Evolutionary conservation across 2,797 vertebrate genomes (phyloP).

Genomic region (Mormyrops boulengeri): DNA sequence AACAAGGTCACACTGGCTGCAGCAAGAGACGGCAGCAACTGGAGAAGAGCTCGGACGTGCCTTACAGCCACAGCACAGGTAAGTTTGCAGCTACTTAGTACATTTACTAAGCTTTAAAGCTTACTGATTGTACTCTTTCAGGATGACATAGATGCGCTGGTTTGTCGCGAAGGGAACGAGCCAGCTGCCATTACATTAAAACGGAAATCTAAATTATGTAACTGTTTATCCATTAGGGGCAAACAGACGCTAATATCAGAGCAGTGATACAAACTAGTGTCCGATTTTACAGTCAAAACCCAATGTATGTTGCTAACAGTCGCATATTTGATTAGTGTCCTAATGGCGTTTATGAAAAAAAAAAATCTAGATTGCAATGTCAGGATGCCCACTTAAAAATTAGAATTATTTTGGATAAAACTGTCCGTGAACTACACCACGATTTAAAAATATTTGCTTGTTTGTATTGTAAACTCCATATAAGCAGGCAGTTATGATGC

Average conservation of each 20-base stretch:
- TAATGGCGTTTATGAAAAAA: background rate
- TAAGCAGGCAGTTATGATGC: background rate
- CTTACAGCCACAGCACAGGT: background rate
- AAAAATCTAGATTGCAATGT: background rate
- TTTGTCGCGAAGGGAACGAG: background rate
- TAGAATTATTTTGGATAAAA: background rate
- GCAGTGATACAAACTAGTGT: background rate
- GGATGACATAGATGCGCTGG: background rate
- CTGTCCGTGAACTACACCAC: background rate
- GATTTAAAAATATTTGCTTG: background rate
- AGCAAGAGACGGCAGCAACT: background rate
- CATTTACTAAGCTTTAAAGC: background rate
- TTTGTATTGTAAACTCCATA: background rate
- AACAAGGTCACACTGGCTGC: slow-evolving; percentile 11
- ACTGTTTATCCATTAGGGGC: background rate
- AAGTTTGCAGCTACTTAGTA: background rate
- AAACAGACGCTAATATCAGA: background rate
- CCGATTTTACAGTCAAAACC: background rate
- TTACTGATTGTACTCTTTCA: background rate
- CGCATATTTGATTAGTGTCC: background rate
- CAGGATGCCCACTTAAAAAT: background rate
- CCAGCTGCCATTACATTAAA: background rate
- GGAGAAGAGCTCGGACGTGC: background rate
- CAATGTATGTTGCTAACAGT: background rate
- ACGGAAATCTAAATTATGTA: background rate